A percentile compares a stretch with the other conserved stretches of the same genome.
Evolutionary conservation across 2,888 invertebrate species (phyloP).

Genomic region (Hesperia comma): DNA sequence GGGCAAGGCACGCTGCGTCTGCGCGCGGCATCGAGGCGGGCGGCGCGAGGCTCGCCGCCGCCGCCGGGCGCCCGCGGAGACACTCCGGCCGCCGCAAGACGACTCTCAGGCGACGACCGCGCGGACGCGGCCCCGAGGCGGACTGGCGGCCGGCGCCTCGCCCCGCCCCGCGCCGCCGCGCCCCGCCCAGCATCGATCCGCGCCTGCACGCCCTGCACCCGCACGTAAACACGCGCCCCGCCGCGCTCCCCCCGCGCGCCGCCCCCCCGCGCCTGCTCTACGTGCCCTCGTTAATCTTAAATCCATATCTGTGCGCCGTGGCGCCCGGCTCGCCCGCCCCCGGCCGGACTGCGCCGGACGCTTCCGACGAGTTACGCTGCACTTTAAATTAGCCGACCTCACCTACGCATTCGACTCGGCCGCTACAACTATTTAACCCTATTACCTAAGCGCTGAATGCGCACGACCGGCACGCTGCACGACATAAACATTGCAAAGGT

Average conservation of each 20-base stretch:
- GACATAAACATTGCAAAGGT: constrained; percentile 37
- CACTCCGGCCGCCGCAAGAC: constrained; percentile 77
- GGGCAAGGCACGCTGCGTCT: constrained; percentile 53
- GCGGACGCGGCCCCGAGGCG: constrained; percentile 80
- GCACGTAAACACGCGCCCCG: constrained; percentile 90
- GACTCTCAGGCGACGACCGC: constrained; percentile 74
- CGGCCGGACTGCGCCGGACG: constrained; percentile 43
- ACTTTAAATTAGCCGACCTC: constrained; percentile 16
- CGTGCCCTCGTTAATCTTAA: constrained; percentile 79
- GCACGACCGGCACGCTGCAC: constrained; percentile 19
- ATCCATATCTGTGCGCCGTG: constrained; percentile 73
- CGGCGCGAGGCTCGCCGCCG: constrained; percentile 82
- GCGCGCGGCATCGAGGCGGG: constrained; percentile 84
- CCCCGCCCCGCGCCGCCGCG: constrained; percentile 53
- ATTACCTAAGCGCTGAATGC: constrained; percentile 27
- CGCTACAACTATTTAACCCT: constrained; percentile 27
- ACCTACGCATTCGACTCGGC: constrained; percentile 16
- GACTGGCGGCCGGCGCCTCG: constrained; percentile 65
- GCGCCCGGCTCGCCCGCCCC: constrained; percentile 58
- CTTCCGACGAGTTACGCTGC: constrained; percentile 30
- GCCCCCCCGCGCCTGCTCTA: constrained; percentile 56
- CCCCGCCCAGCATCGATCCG: constrained; percentile 60
- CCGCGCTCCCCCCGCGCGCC: constrained; percentile 72
- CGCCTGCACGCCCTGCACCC: constrained; percentile 70
- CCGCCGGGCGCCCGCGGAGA: constrained; percentile 77